These are phyloP conservation scores for Drosophila nebulosa DNA, from an alignment of 1,140 invertebrate species.

Conservation along the genomic window DNA sequence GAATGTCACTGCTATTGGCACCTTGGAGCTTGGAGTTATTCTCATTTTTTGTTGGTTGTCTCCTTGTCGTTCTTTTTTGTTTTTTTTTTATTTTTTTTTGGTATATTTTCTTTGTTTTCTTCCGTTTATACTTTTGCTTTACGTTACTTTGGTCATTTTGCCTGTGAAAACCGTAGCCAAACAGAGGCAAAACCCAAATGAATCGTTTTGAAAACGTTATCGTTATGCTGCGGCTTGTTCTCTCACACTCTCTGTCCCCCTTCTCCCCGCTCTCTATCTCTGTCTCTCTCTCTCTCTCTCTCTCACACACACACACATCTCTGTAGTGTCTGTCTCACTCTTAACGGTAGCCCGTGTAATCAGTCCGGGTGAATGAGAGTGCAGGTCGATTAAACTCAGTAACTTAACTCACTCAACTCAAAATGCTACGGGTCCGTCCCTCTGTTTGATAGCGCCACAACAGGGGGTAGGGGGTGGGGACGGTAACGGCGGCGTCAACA, in stretches of 20 bases:
- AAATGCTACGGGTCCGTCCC: not conserved
- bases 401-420: not conserved
- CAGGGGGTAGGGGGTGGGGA: not conserved
- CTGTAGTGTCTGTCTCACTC: not conserved
- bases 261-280: not conserved
- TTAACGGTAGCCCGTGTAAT: not conserved
- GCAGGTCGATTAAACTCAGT: not conserved
- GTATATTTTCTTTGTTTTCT: constrained; percentile 24
- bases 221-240: not conserved
- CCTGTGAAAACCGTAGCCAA: constrained; percentile 16
- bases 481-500: not conserved
- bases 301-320: not conserved
- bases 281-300: not conserved
- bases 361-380: not conserved
- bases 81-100: constrained; percentile 67
- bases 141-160: constrained; percentile 40
- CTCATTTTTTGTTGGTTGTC: constrained; percentile 68
- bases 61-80: constrained; percentile 53
- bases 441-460: not conserved
- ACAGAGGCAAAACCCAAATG: not conserved
- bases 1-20: constrained; percentile 52
- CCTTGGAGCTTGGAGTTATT: constrained; percentile 62
- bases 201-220: constrained; percentile 11
- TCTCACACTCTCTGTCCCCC: not conserved
- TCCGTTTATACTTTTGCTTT: not conserved